Evolutionary conservation across 2,797 vertebrate genomes (phyloP).

Genomic region (Vireo griseus): DNA sequence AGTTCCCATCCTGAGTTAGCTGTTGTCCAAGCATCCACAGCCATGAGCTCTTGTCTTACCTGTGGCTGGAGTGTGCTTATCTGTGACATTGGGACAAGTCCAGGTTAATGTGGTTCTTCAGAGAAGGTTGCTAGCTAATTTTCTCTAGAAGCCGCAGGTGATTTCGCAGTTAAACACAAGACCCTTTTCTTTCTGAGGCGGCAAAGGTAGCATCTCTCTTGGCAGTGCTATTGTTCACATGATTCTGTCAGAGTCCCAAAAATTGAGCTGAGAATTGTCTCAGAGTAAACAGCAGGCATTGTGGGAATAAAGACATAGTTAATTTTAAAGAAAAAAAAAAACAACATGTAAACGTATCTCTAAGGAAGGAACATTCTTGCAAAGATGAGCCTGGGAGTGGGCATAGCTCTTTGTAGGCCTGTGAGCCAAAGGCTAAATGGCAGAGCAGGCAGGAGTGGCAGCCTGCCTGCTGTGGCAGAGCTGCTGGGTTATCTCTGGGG

Average conservation of each 20-base stretch:
- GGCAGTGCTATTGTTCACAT: not conserved
- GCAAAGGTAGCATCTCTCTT: not conserved
- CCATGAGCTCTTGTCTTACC: not conserved
- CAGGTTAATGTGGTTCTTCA: not conserved
- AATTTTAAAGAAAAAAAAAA: not conserved
- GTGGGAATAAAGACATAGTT: not conserved
- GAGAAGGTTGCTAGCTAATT: not conserved
- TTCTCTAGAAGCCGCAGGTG: not conserved
- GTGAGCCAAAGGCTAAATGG: not conserved
- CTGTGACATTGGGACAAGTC: not conserved
- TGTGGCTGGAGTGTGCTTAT: not conserved
- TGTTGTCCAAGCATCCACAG: rapidly evolving
- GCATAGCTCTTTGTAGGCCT: not conserved
- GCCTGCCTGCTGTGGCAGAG: not conserved
- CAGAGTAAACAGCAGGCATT: not conserved
- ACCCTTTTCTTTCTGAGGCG: not conserved
- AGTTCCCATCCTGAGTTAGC: not conserved
- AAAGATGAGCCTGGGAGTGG: not conserved
- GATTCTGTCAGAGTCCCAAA: not conserved
- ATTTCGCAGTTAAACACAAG: not conserved
- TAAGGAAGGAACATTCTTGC: not conserved
- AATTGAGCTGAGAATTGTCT: not conserved
- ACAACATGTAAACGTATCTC: not conserved
- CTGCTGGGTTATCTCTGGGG: conserved; percentile 24
- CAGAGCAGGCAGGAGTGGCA: not conserved